Evolutionary conservation across 2,797 vertebrate species (phyloP).

Genomic region (Buceros bicornis): DNA sequence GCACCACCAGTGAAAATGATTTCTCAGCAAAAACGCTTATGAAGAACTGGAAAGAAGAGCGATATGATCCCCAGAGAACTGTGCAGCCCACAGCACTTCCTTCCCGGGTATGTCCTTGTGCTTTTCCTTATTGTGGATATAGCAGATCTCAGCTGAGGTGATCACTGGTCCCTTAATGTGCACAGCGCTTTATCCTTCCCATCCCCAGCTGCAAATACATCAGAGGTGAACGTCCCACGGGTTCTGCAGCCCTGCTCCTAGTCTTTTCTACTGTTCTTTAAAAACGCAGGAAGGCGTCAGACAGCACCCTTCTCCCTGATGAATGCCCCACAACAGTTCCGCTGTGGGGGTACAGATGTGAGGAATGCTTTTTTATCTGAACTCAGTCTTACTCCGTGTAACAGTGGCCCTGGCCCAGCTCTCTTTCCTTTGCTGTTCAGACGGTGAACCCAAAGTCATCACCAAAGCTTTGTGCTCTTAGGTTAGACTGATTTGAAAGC

Average conservation of each 20-base stretch:
- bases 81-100: constrained; percentile 66
- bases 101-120: constrained; percentile 59
- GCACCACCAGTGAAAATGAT: constrained; percentile 69
- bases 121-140: not conserved
- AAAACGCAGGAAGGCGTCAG: not conserved
- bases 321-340: not conserved
- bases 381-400: not conserved
- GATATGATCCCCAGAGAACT: constrained; percentile 37
- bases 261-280: not conserved
- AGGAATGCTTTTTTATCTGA: not conserved
- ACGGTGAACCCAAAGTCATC: not conserved
- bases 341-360: not conserved
- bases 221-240: not conserved
- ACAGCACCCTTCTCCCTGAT: not conserved
- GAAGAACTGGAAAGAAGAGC: constrained; percentile 78
- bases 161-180: not conserved
- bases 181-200: not conserved
- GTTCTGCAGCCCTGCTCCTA: not conserved
- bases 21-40: constrained; percentile 30
- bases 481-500: not conserved
- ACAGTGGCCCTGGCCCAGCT: no score
- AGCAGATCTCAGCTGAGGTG: not conserved
- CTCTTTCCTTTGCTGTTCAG: not conserved
- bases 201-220: not conserved
- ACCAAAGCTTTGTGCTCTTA: not conserved